These are phyloP conservation scores for Pampus argenteus DNA, from an alignment of 2,797 vertebrate species.

Conservation along the genomic window DNA sequence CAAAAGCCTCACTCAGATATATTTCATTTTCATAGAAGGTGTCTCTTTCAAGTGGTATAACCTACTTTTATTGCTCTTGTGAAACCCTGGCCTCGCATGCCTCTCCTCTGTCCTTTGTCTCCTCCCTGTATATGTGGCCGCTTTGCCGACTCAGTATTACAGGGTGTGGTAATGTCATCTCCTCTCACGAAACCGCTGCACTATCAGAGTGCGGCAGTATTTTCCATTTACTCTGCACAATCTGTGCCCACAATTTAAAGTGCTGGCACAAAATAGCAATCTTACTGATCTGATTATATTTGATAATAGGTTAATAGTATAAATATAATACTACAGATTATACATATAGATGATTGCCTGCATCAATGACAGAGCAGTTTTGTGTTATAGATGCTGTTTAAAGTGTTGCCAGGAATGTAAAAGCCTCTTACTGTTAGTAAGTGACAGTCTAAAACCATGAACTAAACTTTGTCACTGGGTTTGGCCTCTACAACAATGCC, in stretches of 20 bases:
- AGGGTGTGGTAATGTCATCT: constrained; percentile 70
- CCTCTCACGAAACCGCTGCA: constrained; percentile 58
- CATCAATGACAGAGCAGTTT: not conserved
- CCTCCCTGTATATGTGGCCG: constrained; percentile 24
- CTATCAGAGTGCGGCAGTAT: constrained; percentile 50
- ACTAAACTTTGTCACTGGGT: constrained; percentile 43
- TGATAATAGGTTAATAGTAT: not conserved
- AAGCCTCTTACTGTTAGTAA: constrained; percentile 18
- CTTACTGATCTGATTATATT: constrained; percentile 1
- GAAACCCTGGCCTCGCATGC: constrained; percentile 34
- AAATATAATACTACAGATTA: too few relatives aligned
- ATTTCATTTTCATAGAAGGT: constrained; percentile 50
- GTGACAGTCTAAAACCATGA: constrained; percentile 27
- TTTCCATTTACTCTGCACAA: constrained; percentile 65
- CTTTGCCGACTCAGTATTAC: constrained; percentile 68
- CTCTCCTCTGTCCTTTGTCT: constrained; percentile 42
- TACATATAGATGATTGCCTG: not conserved
- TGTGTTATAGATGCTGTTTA: not conserved
- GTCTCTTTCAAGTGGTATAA: constrained; percentile 27
- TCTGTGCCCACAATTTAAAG: constrained; percentile 27
- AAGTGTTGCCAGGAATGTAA: constrained; percentile 18
- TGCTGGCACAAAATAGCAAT: constrained; percentile 21
- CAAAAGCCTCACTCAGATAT: not conserved
- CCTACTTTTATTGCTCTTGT: constrained; percentile 37
- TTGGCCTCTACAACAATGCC: constrained; percentile 66